These are phyloP conservation scores for Odontesthes bonariensis DNA, from an alignment of 2,113 vertebrate species.

Conservation along the genomic window DNA sequence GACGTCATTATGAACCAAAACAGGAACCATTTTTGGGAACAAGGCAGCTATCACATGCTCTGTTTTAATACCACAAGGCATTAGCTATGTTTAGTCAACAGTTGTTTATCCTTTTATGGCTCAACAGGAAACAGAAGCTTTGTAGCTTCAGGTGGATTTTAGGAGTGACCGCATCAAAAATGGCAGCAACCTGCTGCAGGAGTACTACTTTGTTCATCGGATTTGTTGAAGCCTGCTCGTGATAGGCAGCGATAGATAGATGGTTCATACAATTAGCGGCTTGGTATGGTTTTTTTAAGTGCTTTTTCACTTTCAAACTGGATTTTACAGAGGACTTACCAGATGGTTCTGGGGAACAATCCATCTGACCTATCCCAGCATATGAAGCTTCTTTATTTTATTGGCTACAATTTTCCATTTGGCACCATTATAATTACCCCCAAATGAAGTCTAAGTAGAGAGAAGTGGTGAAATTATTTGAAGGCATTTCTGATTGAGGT, in stretches of 20 bases:
- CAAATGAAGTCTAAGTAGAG: not conserved
- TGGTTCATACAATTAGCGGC: not conserved
- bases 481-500: not conserved
- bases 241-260: not conserved
- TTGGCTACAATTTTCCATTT: not conserved
- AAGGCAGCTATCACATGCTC: too few relatives aligned
- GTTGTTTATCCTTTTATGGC: too few relatives aligned
- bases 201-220: too few relatives aligned
- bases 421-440: not conserved
- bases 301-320: not conserved
- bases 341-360: not conserved
- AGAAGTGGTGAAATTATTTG: not conserved
- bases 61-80: too few relatives aligned
- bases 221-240: too few relatives aligned
- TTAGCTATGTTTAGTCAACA: too few relatives aligned
- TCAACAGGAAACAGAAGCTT: too few relatives aligned
- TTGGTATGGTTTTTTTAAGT: not conserved
- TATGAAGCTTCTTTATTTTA: not conserved
- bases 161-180: too few relatives aligned
- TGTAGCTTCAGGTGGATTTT: too few relatives aligned
- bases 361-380: not conserved
- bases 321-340: not conserved
- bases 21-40: too few relatives aligned
- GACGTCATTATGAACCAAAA: too few relatives aligned
- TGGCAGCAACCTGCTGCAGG: too few relatives aligned